phyloP scores from a whole-genome alignment of 92 coral and sea anemone species.

The Phymanthus crucifer region DNA sequence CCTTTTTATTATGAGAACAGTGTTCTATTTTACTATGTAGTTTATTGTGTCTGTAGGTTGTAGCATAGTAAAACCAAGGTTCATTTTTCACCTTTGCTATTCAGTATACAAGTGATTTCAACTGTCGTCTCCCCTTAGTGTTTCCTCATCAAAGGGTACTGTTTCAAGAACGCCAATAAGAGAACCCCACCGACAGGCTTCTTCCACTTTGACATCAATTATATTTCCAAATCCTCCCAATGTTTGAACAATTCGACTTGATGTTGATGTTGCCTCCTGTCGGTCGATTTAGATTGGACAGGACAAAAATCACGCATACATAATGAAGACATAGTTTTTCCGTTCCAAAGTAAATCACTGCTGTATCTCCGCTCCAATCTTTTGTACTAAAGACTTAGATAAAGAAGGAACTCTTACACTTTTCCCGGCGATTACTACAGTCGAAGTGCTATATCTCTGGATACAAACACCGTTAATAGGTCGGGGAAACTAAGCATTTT shows the following conservation, averaged over 20 bases:
- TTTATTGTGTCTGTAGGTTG: neutral
- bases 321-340: neutral
- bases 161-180: conserved; percentile 3
- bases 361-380: neutral
- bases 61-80: neutral
- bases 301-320: neutral
- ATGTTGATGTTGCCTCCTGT: neutral
- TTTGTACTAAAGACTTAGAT: neutral
- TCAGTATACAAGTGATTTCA: neutral
- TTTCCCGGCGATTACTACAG: neutral
- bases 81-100: neutral
- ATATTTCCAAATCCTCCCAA: neutral
- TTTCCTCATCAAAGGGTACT: neutral
- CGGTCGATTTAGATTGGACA: conserved; percentile 2
- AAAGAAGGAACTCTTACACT: neutral
- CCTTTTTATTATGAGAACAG: no score
- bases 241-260: conserved; percentile 1
- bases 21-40: no score
- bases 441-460: neutral
- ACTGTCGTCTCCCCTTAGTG: neutral
- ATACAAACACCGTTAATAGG: neutral
- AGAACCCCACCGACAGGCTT: neutral
- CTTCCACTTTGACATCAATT: conserved; percentile 3
- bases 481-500: neutral
- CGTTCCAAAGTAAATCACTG: conserved; percentile 2